Base-by-base conservation (phyloP, 2,888 invertebrate genomes). In the Pyrrhosoma nymphula region DNA sequence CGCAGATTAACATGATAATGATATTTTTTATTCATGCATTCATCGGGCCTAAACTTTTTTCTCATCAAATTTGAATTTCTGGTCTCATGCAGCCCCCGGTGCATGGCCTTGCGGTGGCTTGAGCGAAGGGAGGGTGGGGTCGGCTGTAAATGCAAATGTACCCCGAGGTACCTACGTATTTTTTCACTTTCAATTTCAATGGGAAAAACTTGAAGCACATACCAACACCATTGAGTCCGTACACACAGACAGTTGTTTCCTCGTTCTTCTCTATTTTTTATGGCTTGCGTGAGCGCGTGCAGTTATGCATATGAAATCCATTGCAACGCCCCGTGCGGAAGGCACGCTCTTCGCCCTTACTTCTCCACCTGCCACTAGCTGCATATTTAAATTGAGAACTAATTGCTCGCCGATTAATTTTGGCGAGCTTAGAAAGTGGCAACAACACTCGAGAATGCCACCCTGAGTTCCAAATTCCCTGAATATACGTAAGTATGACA, bases 121-220 rank as follows among this genome's bases (percentile, higher is more conserved):
- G 82, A 35, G 82, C 47, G 47, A 47, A 47, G 47, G 47, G 47
- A 8, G 47, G 47, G 16, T 4, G 60, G 82, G 82, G 35, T 82
- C 82, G 82, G 82, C 30, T 82, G 35, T 35, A 35, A 82, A 82
- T 82, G 82, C 82, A 82, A 82, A 82, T 82, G 82, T 26, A 35
- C 82, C 60, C 60, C 20, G 16, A 10, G 60, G 20, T 60, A 20
- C 60, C 6, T 82, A 35, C n/a, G n/a, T n/a, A 8, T 82, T 82
- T 82, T 82, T 82, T 82, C 30, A 82, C 82, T 82, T 82, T 82
- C 82, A n/a, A 82, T 82, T 82, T 82, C 82, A 82, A 30, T 35
- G 82, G 82, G 82, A 1, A 82, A 35, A 82, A 35, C 82, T 82
- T 82, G 82, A 82, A 35, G 82, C 82, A 35, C 12, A 35, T 82